A percentile compares a stretch with the other conserved stretches of the same genome.
Conservation (phyloP, 2,888 invertebrate species). For the Notocelia uddmanniana region DNA sequence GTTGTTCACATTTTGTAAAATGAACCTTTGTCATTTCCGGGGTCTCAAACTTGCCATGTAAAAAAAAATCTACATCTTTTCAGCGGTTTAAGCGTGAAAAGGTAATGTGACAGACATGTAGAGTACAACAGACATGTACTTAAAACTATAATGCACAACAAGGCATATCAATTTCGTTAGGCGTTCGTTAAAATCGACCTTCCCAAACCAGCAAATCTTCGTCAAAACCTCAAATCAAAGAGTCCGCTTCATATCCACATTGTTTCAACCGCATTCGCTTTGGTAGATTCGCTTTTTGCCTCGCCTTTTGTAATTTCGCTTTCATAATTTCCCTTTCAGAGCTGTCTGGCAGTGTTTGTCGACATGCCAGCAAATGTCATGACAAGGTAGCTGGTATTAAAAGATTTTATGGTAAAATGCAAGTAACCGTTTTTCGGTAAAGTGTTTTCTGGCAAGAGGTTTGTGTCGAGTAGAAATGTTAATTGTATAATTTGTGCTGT, state of each 20-base stretch:
- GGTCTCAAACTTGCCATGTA: too few relatives aligned
- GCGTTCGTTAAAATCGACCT: constrained; percentile 11
- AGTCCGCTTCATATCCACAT: constrained; percentile 13
- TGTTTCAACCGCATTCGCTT: constrained; percentile 26
- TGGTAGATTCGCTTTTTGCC: constrained; percentile 18
- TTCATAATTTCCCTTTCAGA: constrained; percentile 63
- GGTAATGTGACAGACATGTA: too few relatives aligned
- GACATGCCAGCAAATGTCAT: constrained; percentile 46
- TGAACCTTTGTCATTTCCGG: too few relatives aligned
- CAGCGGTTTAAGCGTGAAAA: too few relatives aligned
- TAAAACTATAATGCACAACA: neutral
- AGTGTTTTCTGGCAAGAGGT: constrained; percentile 27
- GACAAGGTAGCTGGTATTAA: constrained; percentile 26
- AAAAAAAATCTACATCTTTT: too few relatives aligned
- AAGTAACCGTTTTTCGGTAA: constrained; percentile 1
- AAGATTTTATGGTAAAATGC: constrained; percentile 21
- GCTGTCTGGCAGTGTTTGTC: constrained; percentile 53
- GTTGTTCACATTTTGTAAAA: too few relatives aligned
- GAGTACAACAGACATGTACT: too few relatives aligned
- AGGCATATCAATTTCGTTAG: neutral
- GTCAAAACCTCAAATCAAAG: constrained; percentile 36
- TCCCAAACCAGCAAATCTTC: constrained; percentile 36
- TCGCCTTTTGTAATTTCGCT: constrained; percentile 52
- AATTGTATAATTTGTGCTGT: constrained; percentile 13
- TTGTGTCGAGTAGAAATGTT: constrained; percentile 11